Evolutionary conservation across 2,113 vertebrate species (phyloP).

Genomic region (Trachemys scripta): DNA sequence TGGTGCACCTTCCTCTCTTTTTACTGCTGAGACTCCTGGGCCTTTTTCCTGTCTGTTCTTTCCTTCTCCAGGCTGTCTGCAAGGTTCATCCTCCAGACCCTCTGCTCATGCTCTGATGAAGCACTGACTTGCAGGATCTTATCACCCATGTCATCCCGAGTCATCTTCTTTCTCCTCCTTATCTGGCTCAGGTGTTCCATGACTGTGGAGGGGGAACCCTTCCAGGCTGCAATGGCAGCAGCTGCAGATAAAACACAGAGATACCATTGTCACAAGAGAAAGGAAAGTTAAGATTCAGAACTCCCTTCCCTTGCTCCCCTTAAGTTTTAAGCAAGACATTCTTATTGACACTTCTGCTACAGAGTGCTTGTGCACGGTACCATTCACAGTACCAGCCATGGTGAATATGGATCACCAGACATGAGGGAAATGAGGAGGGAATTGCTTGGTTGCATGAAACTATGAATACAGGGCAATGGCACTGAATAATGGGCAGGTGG

Average conservation of each 20-base stretch:
- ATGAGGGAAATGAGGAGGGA: not conserved
- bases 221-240: not conserved
- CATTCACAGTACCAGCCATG: not conserved
- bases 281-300: not conserved
- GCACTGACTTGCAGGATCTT: not conserved
- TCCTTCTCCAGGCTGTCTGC: not conserved
- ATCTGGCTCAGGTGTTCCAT: not conserved
- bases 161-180: not conserved
- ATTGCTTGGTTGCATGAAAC: not conserved
- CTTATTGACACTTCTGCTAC: not conserved
- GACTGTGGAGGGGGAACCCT: not conserved
- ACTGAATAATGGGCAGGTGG: too few relatives aligned
- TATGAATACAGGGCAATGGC: not conserved
- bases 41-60: not conserved
- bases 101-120: not conserved
- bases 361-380: not conserved
- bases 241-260: not conserved
- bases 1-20: not conserved
- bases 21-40: not conserved
- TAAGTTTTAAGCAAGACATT: not conserved
- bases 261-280: not conserved
- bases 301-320: not conserved
- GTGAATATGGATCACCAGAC: not conserved
- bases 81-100: not conserved
- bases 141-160: not conserved